Evolutionary conservation across 2,113 vertebrate species (phyloP).

Genomic region (Gasterosteus nipponicus): DNA sequence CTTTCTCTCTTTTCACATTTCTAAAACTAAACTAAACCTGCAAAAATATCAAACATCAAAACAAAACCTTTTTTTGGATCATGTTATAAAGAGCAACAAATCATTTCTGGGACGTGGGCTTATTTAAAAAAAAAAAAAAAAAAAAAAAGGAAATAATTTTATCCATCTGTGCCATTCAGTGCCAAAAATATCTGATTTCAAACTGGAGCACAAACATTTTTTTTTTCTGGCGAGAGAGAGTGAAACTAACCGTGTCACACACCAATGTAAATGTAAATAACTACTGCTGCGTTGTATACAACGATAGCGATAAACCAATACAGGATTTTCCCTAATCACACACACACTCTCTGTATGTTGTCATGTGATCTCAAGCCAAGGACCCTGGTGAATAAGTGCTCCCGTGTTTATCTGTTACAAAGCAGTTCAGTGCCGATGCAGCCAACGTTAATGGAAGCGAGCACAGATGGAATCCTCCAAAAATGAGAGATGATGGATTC

Average conservation of each 20-base stretch:
- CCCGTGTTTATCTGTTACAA: slow-evolving; percentile 64
- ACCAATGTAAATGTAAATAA: slow-evolving; percentile 48
- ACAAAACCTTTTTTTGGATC: background rate
- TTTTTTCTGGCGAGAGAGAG: slow-evolving; percentile 19
- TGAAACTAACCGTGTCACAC: slow-evolving; percentile 27
- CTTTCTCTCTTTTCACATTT: background rate
- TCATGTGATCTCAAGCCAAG: slow-evolving; percentile 51
- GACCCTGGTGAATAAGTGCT: slow-evolving; percentile 44
- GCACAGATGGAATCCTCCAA: slow-evolving; percentile 77
- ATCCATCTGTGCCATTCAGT: slow-evolving; percentile 25
- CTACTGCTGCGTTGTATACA: slow-evolving; percentile 21
- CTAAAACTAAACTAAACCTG: background rate
- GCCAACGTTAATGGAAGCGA: slow-evolving; percentile 74
- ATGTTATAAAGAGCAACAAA: slow-evolving; percentile 27
- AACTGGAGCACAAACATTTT: slow-evolving; percentile 42
- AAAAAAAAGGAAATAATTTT: slow-evolving; percentile 19
- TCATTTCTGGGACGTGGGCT: slow-evolving; percentile 20
- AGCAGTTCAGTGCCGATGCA: slow-evolving; percentile 62
- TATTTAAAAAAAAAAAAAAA: background rate
- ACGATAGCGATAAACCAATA: slow-evolving; percentile 22
- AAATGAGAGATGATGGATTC: slow-evolving; percentile 79
- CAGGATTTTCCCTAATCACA: slow-evolving; percentile 26
- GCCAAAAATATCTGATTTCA: slow-evolving; percentile 45
- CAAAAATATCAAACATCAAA: slow-evolving; percentile 8
- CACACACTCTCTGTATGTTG: slow-evolving; percentile 27